Percentiles rank a stretch among this genome's conserved stretches.
These are phyloP conservation scores for Tenualosa ilisha DNA, from an alignment of 2,797 vertebrate species.

Conservation along the genomic window DNA sequence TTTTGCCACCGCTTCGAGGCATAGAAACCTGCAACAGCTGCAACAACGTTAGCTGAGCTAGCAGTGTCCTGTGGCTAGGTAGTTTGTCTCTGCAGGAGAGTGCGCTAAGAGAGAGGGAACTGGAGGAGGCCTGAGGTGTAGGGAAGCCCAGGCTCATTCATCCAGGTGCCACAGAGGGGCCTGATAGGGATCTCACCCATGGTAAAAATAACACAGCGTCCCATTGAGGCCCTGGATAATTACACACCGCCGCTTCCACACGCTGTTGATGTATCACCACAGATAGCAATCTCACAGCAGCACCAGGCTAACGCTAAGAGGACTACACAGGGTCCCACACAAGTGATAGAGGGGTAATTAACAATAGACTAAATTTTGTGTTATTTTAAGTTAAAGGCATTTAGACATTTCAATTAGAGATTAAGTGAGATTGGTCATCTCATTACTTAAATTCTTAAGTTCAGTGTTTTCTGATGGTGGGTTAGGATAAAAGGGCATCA, in stretches of 20 bases:
- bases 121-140: conserved; percentile 47
- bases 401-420: conserved; percentile 9
- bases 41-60: not conserved
- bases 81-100: not conserved
- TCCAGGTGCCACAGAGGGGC: conserved; percentile 70
- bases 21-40: conserved; percentile 9
- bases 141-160: conserved; percentile 62
- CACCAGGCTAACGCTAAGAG: conserved; percentile 16
- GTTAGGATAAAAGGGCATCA: not conserved
- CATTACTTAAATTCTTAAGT: not conserved
- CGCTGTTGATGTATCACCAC: conserved; percentile 73
- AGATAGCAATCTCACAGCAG: conserved; percentile 74
- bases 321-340: not conserved
- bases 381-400: not conserved
- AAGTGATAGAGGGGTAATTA: conserved; percentile 32
- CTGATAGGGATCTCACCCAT: conserved; percentile 79
- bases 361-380: conserved; percentile 1
- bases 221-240: conserved; percentile 77
- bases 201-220: conserved; percentile 78
- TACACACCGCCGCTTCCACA: conserved; percentile 71
- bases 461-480: not conserved
- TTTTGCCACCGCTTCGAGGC: not conserved
- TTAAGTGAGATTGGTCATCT: not conserved
- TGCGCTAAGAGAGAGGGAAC: not conserved
- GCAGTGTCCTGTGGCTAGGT: not conserved